Conservation (phyloP, 2,113 vertebrate species). For the Ginglymostoma cirratum region DNA sequence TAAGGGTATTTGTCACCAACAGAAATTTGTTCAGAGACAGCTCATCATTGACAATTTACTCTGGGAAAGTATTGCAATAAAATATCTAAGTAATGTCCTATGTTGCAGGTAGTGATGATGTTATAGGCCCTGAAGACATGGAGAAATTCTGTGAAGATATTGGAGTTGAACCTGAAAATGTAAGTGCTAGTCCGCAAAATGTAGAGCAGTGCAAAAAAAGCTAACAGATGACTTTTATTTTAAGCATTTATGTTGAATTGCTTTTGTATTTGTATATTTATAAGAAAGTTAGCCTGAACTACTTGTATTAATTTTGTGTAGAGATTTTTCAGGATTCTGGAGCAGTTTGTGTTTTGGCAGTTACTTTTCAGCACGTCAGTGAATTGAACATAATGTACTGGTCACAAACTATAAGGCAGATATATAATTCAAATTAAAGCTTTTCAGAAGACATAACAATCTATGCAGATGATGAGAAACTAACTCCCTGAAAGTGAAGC, state of each 20-base stretch:
- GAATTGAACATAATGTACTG: background rate
- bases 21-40: background rate
- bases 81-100: background rate
- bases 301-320: background rate
- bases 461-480: background rate
- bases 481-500: background rate
- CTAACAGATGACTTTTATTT: background rate
- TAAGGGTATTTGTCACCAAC: background rate
- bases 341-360: background rate
- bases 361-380: background rate
- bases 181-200: conserved; percentile 51
- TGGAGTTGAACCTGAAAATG: conserved; percentile 96
- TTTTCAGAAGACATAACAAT: background rate
- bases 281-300: background rate
- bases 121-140: conserved; percentile 96
- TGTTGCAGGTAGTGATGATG: conserved; percentile 76
- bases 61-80: background rate
- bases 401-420: background rate
- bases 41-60: background rate
- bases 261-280: background rate
- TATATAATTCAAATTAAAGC: background rate
- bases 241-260: background rate
- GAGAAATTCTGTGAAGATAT: conserved; percentile 99
- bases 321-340: background rate
- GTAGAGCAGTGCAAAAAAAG: background rate